Base-by-base conservation (phyloP, 2,797 vertebrate genomes). In the Gephyroberyx darwinii region DNA sequence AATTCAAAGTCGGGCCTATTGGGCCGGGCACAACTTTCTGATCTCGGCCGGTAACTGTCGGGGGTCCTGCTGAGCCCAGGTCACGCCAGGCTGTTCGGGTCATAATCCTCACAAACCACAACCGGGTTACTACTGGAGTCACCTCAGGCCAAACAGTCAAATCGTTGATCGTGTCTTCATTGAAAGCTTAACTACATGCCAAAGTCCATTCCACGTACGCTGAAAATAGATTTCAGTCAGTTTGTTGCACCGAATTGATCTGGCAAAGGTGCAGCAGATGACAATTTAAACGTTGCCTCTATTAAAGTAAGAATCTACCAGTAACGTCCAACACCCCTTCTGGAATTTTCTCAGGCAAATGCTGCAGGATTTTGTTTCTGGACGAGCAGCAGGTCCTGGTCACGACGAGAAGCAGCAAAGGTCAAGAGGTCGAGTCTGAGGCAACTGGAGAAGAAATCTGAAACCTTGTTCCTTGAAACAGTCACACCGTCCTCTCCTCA, bases 21-120 rank as follows among this genome's bases (percentile, higher is more conserved):
- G 14, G 30, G 47, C 16, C n/a, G 14, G 69, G 41, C 43, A 30
- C 8, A 30, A 47, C 20, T 12, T 9, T 39, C 13, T 12, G 48
- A 56, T 71, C 52, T 48, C 51, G 39, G 52, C 69, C 22, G 43
- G 69, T 35, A 33, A 66, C 52, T 31, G 22, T 6, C 51, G 47
- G 64, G 47, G 5, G 35, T 17, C 51, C 39, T 16, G 19, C 56
- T 65, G 50, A 9, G 16, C 10, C 16, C 8, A 20, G 41, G 65
- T 31, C 51, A 68, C 41, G 43, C 65, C 54, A 13, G 55, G 41
- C 9, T 50, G 30, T 16, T 51, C 17, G 19, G 13, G 2, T 59
- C 30, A n/a, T 33, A 12, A 60, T 41, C 13, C 35, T 48, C 31
- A 58, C 56, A 60, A 30, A 53, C 41, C 65, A 67, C 66, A 22